phyloP scores from a whole-genome alignment of 1,140 invertebrate species.

The Chionoecetes opilio region DNA sequence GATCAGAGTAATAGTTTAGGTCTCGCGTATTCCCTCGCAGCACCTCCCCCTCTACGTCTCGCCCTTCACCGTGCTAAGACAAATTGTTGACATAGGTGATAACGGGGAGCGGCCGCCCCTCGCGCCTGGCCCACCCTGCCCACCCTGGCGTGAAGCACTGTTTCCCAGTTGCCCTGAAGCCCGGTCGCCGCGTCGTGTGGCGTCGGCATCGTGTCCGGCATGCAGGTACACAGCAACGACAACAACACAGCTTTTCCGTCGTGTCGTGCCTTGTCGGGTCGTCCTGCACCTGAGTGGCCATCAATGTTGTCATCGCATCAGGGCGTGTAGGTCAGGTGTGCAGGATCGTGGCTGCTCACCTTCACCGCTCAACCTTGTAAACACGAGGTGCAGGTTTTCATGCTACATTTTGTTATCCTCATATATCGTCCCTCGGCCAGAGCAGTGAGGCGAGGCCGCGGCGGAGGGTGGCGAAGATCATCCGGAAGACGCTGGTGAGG shows the following conservation, averaged over 20 bases:
- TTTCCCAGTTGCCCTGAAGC: not conserved
- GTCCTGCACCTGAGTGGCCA: not conserved
- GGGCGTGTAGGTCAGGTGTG: not conserved
- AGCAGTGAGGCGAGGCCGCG: not conserved
- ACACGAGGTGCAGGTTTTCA: not conserved
- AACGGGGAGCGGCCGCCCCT: not conserved
- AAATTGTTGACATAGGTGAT: not conserved
- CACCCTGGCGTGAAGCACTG: not conserved
- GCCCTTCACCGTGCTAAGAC: not conserved
- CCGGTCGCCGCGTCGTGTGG: not conserved
- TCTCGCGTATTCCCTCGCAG: not conserved
- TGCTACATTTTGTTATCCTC: not conserved
- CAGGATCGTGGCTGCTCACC: not conserved
- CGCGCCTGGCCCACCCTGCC: not conserved
- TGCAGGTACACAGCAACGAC: too few species aligned
- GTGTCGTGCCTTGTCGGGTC: too few species aligned
- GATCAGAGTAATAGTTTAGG: too few species aligned
- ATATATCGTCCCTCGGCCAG: not conserved
- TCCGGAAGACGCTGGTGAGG: not conserved
- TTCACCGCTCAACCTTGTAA: not conserved
- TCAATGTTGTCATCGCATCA: not conserved
- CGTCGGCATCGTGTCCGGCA: too few species aligned
- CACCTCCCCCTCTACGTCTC: not conserved
- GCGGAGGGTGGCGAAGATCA: not conserved
- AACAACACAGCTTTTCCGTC: too few species aligned